A percentile compares a stretch with the other conserved stretches of the same genome.
Evolutionary conservation across 2,113 vertebrate genomes (phyloP).

Genomic region (Gracilinanus agilis): DNA sequence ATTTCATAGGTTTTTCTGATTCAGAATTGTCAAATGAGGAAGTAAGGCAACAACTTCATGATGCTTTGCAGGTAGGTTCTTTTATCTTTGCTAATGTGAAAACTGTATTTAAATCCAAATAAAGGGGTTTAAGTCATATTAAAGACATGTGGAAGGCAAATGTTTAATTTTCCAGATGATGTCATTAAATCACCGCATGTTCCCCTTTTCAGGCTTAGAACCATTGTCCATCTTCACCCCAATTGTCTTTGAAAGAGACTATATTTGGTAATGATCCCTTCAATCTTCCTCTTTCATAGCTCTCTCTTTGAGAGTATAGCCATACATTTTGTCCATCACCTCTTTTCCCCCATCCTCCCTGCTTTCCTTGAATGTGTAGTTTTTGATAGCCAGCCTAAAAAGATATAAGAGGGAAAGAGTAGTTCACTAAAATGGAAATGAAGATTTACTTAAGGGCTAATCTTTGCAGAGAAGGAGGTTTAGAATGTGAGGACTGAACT

Average conservation of each 20-base stretch:
- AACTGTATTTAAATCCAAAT: constrained; percentile 27
- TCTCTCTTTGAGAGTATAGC: not conserved
- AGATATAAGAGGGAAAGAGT: not conserved
- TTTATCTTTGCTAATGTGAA: constrained; percentile 16
- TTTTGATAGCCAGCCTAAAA: not conserved
- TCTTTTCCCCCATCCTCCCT: not conserved
- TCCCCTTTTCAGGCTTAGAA: not conserved
- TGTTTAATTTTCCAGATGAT: constrained; percentile 16
- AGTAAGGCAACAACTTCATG: constrained; percentile 85
- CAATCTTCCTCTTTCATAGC: not conserved
- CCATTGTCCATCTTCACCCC: not conserved
- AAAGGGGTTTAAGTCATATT: constrained; percentile 17
- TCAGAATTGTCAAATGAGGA: constrained; percentile 85
- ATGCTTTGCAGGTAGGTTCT: constrained; percentile 88
- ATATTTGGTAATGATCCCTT: not conserved
- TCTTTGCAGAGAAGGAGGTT: constrained; percentile 6
- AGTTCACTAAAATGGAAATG: not conserved
- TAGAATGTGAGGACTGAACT: not conserved
- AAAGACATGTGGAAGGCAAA: not conserved
- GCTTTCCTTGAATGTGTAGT: not conserved
- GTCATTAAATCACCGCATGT: not conserved
- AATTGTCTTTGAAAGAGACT: not conserved
- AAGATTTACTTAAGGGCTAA: not conserved
- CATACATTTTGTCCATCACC: not conserved
- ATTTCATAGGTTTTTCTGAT: constrained; percentile 79